Conservation (phyloP, 2,888 invertebrate species). For the Lampropteryx suffumata region DNA sequence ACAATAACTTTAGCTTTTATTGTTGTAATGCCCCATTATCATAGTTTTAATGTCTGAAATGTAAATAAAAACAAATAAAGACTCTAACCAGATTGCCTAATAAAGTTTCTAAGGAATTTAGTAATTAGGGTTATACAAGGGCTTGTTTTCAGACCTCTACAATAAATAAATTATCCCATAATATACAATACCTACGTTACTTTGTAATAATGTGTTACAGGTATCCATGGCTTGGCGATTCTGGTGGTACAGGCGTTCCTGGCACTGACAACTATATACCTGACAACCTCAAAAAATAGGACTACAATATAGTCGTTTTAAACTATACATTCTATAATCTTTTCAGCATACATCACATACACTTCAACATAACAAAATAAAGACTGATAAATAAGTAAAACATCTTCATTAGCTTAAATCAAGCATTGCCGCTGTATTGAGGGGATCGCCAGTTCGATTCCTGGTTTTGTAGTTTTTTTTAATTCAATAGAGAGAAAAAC, state of each 20-base stretch:
- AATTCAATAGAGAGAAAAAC: background rate
- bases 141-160: constrained; percentile 4
- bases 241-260: constrained; percentile 90
- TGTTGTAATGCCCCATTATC: constrained; percentile 11
- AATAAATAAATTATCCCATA: too few species aligned
- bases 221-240: constrained; percentile 95
- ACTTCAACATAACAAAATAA: background rate
- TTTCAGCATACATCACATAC: constrained; percentile 31
- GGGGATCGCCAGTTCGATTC: background rate
- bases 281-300: constrained; percentile 80
- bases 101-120: constrained; percentile 3
- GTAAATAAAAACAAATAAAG: constrained; percentile 14
- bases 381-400: constrained; percentile 19
- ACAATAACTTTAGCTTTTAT: constrained; percentile 2
- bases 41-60: constrained; percentile 9
- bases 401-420: too few species aligned
- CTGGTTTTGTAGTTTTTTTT: background rate
- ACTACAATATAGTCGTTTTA: constrained; percentile 32
- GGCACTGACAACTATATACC: constrained; percentile 92
- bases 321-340: constrained; percentile 37
- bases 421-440: too few species aligned
- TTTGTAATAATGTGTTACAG: too few species aligned
- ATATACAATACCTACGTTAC: too few species aligned
- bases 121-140: constrained; percentile 11
- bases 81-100: constrained; percentile 1